Conservation (phyloP, 2,113 vertebrate species). For the Upupa epops region DNA sequence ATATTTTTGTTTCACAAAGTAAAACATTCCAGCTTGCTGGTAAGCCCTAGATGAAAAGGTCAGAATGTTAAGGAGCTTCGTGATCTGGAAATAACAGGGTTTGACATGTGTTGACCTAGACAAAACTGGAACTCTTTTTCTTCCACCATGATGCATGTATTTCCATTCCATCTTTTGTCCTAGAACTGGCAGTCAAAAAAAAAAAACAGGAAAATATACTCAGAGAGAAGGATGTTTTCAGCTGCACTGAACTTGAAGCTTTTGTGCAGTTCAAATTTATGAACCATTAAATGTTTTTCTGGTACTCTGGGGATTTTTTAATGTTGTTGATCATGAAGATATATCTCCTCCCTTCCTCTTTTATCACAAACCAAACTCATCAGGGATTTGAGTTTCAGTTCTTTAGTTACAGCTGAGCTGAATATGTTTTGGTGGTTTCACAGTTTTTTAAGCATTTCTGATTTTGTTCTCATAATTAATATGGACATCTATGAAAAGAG, state of each 20-base stretch:
- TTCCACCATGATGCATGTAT: background rate
- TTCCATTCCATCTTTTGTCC: background rate
- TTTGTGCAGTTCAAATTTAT: background rate
- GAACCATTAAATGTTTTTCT: background rate
- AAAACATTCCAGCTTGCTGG: background rate
- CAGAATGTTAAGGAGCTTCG: background rate
- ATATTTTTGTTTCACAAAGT: background rate
- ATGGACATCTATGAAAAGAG: background rate
- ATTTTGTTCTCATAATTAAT: background rate
- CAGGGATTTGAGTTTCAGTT: background rate
- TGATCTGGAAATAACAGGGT: constrained; percentile 19
- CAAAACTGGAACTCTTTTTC: background rate
- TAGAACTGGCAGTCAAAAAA: constrained; percentile 3
- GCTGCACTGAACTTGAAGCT: background rate
- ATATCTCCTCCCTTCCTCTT: background rate
- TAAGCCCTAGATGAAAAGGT: background rate
- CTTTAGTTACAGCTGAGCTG: background rate
- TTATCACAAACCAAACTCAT: background rate
- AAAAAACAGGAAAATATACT: background rate
- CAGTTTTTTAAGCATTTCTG: background rate
- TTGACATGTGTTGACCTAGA: background rate
- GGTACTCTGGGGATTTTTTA: rapidly evolving
- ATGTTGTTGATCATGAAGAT: background rate
- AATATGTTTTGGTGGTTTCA: background rate
- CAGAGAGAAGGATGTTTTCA: background rate